phyloP scores from a whole-genome alignment of 1,140 invertebrate species.

The Brachionus asplanchnoidis region DNA sequence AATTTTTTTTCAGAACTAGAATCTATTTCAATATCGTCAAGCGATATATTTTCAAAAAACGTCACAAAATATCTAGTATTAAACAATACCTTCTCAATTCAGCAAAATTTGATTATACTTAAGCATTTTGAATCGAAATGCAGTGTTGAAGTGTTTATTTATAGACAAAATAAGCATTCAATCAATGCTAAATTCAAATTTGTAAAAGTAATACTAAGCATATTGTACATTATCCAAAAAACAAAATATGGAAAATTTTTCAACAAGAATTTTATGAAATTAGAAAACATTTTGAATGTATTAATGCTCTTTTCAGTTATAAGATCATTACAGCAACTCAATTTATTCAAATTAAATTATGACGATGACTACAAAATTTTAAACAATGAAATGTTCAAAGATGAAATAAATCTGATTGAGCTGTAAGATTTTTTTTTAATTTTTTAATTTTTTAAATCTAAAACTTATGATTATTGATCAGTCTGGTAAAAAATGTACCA shows the following conservation, averaged over 20 bases:
- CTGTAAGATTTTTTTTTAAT: not conserved
- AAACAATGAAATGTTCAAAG: constrained; percentile 1
- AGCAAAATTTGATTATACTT: not conserved
- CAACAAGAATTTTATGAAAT: not conserved
- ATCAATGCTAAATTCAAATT: not conserved
- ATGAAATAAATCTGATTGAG: constrained; percentile 27
- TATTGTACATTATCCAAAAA: not conserved
- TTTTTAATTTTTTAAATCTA: no score
- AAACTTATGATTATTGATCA: no score
- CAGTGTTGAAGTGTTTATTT: not conserved
- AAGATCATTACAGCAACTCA: not conserved
- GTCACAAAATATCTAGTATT: not conserved
- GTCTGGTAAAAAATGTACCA: no score
- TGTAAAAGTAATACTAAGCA: not conserved
- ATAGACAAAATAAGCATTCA: not conserved
- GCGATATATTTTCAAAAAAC: not conserved
- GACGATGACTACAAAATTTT: not conserved
- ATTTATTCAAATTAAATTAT: constrained; percentile 27
- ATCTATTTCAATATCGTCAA: not conserved
- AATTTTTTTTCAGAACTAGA: not conserved
- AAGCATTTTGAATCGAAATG: not conserved
- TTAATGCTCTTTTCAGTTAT: not conserved
- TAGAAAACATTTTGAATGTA: not conserved
- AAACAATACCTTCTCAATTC: not conserved
- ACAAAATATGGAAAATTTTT: not conserved